Percentiles rank a stretch among this genome's conserved stretches.
Evolutionary conservation across 2,888 invertebrate species (phyloP).

Genomic region (Strigamia maritima): DNA sequence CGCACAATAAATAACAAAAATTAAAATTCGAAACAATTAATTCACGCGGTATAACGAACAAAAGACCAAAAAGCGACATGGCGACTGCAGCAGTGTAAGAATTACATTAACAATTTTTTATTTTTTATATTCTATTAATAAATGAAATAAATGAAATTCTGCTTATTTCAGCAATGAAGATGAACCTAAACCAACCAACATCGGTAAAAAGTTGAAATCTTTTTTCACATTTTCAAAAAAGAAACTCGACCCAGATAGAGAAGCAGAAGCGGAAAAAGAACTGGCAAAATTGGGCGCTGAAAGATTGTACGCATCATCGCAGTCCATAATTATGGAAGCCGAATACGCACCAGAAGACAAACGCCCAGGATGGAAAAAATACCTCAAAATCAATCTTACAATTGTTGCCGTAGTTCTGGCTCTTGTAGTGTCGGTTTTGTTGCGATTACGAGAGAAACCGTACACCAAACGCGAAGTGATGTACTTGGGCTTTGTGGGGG

Average conservation of each 20-base stretch:
- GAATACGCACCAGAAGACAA: neutral
- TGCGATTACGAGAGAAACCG: neutral
- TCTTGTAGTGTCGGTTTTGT: neutral
- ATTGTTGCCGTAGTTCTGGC: neutral
- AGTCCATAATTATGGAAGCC: neutral
- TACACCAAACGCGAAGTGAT: conserved; percentile 41
- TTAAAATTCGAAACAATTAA: no score
- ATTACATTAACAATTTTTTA: no score
- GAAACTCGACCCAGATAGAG: neutral
- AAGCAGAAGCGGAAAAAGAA: neutral
- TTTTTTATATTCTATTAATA: no score
- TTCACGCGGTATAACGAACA: no score
- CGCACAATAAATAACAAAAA: no score
- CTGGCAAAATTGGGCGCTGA: neutral
- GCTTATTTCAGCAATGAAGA: neutral
- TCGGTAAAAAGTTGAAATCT: neutral
- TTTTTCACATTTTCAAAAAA: neutral
- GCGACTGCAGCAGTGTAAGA: no score
- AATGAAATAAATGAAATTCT: no score
- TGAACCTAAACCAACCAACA: neutral
- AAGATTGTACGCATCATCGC: neutral
- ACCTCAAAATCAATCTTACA: neutral
- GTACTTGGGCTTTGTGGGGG: conserved; percentile 45
- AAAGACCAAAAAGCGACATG: no score
- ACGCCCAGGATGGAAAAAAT: neutral